Conservation (phyloP, 2,113 vertebrate genomes). For the Callorhinus ursinus region DNA sequence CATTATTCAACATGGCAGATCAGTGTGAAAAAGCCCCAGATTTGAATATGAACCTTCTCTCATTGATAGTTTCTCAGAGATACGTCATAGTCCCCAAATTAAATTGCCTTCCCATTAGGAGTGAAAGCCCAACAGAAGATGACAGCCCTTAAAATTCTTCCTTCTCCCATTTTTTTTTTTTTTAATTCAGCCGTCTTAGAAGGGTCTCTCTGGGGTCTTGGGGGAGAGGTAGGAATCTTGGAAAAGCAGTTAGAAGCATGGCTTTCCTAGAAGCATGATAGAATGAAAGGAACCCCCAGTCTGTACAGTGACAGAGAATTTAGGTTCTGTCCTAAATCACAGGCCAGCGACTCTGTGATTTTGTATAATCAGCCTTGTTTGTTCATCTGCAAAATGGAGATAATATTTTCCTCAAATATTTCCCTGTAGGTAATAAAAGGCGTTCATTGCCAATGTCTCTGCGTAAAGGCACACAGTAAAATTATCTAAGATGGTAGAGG, state of each 20-base stretch:
- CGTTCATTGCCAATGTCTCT: background rate
- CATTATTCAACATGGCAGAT: background rate
- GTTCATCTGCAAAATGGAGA: background rate
- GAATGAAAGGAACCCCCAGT: background rate
- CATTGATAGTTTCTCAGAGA: background rate
- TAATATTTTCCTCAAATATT: constrained; percentile 30
- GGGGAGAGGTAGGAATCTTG: background rate
- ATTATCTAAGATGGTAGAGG: background rate
- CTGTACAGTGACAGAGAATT: background rate
- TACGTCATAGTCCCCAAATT: background rate
- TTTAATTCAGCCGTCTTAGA: background rate
- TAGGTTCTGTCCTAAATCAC: background rate
- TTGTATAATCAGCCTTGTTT: background rate
- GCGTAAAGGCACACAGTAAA: background rate
- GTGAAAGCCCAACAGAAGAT: background rate
- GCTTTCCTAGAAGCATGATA: background rate
- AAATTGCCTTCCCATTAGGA: background rate
- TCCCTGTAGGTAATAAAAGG: background rate
- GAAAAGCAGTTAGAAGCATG: background rate
- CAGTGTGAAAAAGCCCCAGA: background rate
- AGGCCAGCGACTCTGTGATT: background rate
- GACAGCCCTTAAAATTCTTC: background rate
- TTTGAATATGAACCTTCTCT: background rate
- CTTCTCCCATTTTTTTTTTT: background rate
- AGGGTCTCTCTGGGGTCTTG: background rate